Evolutionary conservation across 2,797 vertebrate species (phyloP), one percentile per base, ranked within the genome.

Genomic region (Bovichtus diacanthus): DNA sequence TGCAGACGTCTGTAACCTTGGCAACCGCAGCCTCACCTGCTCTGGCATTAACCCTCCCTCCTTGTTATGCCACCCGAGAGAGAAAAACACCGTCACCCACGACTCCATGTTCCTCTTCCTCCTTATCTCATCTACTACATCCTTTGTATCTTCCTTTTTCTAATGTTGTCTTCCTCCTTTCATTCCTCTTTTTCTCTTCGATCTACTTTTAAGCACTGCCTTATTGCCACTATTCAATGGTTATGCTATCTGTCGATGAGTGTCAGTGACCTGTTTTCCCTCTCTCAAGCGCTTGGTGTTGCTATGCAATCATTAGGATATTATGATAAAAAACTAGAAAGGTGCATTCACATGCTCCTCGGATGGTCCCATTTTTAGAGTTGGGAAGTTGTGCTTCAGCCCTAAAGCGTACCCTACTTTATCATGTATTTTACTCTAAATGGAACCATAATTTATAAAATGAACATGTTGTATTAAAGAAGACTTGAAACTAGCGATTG

Each of bases 11-110:
- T 82, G 90, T 93, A 90, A 89, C 92, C 89, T 59, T 90, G 86
- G 90, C 77, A 93, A 92, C 92, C n/a, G 53, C 80, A 83, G 73
- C 83, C 71, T 92, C 83, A 91, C 89, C 87, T 92, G 86, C 73
- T 70, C 66, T 62, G 68, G 63, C 58, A 59, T 68, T 76, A 80
- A 61, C 49, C n/a, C 38, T 64, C 31, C 66, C 68, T 74, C 50
- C 71, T 70, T 54, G 3, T 73, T 66, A 61, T 54, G 38, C 68
- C 78, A 71, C 63, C 23, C 13, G 29, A 81, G 36, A 69, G 55
- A 74, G 77, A 64, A 73, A 70, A 62, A 59, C 64, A 44, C 5
- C 0, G 7, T 81, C 74, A 76, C 70, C 68, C 11, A 25, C 39
- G 36, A 63, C 55, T 67, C 59, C 16, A 25, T 50, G 18, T 46